phyloP scores from a whole-genome alignment of 1,140 invertebrate genomes.

The Zaprionus vittiger region DNA sequence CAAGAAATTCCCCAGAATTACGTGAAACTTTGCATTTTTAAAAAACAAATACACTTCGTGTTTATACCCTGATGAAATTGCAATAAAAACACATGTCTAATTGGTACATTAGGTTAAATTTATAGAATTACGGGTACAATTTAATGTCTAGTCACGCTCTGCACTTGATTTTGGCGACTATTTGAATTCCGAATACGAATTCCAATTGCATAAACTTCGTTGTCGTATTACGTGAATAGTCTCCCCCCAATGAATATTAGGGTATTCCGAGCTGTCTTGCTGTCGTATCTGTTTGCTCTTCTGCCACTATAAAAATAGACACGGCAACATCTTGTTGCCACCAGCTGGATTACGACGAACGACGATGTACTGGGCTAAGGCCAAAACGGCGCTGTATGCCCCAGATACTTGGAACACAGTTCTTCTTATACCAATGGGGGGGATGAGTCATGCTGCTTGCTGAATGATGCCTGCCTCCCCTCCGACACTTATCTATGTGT shows the following conservation, averaged over 20 bases:
- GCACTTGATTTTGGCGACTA: not conserved
- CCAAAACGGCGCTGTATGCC: slow-evolving; percentile 35
- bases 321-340: slow-evolving; percentile 26
- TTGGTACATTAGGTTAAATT: not conserved
- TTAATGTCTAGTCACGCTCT: not conserved
- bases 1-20: not conserved
- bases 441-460: slow-evolving; percentile 30
- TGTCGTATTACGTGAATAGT: slow-evolving; percentile 11
- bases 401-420: slow-evolving; percentile 43
- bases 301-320: slow-evolving; percentile 35
- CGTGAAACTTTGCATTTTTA: not conserved
- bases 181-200: not conserved
- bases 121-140: not conserved
- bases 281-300: not conserved
- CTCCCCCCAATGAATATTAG: slow-evolving; percentile 5
- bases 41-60: not conserved
- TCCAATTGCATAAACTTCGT: slow-evolving; percentile 1
- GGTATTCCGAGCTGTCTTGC: slow-evolving; percentile 13
- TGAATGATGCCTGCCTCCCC: not conserved
- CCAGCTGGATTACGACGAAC: slow-evolving; percentile 41
- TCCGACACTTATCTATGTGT: not conserved
- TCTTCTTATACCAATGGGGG: slow-evolving; percentile 16
- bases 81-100: slow-evolving; percentile 1
- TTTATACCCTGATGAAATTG: not conserved
- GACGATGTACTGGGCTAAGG: slow-evolving; percentile 32